phyloP scores from a whole-genome alignment of 2,797 vertebrate species.

The Arrhamphus sclerolepis region DNA sequence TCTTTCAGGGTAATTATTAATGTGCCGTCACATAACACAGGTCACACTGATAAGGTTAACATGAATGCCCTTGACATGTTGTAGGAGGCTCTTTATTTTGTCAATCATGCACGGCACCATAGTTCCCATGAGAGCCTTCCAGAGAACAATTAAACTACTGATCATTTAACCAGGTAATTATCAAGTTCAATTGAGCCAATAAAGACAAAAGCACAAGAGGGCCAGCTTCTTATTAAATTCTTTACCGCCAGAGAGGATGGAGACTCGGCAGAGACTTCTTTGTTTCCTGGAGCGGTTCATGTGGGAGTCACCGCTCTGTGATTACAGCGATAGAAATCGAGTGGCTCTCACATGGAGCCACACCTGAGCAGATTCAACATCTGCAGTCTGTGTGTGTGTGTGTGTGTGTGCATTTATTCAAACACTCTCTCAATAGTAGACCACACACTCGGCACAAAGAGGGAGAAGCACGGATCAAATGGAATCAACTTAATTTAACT shows the following conservation, averaged over 20 bases:
- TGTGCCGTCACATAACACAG: conserved; percentile 41
- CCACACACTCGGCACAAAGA: conserved; percentile 31
- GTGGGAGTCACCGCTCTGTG: conserved; percentile 66
- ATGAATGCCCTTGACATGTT: conserved; percentile 10
- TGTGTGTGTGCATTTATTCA: conserved; percentile 11
- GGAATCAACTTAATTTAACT: conserved; percentile 2
- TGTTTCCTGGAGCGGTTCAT: conserved; percentile 69
- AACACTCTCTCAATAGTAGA: conserved; percentile 1
- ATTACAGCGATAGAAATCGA: conserved; percentile 61
- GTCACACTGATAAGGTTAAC: conserved; percentile 29
- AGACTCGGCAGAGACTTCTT: conserved; percentile 49
- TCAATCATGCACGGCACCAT: conserved; percentile 26
- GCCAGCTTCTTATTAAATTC: conserved; percentile 65
- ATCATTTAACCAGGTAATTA: conserved; percentile 54
- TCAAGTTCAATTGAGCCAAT: conserved; percentile 54
- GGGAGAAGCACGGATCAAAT: neutral
- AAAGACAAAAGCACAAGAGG: conserved; percentile 49
- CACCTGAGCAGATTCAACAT: conserved; percentile 52
- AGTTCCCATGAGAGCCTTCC: conserved; percentile 53
- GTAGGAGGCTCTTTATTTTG: conserved; percentile 15
- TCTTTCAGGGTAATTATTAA: conserved; percentile 74
- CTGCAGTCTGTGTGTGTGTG: conserved; percentile 16
- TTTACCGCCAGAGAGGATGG: conserved; percentile 43
- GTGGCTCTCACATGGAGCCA: conserved; percentile 57
- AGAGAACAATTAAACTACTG: conserved; percentile 38